Evolutionary conservation across 2,888 invertebrate genomes (phyloP).

Genomic region (Hanleya hanleyi): DNA sequence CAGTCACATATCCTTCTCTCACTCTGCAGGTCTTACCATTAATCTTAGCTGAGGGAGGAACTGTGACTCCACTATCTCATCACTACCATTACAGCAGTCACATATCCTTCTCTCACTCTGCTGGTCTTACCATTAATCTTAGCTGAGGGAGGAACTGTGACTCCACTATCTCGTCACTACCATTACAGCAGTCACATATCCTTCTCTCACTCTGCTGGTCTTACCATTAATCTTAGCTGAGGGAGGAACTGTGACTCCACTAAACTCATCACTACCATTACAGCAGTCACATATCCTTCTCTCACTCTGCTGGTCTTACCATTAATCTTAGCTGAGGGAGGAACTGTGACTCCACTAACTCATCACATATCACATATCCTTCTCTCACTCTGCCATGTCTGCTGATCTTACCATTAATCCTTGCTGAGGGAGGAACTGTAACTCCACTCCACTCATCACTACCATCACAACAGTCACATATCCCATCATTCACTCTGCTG

Average conservation of each 20-base stretch:
- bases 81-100: too few species aligned
- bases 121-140: neutral
- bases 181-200: too few species aligned
- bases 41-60: too few species aligned
- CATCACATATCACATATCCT: slow-evolving; percentile 93
- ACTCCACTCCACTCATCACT: slow-evolving; percentile 83
- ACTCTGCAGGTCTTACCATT: too few species aligned
- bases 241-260: slow-evolving; percentile 58
- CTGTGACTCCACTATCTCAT: too few species aligned
- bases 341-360: slow-evolving; percentile 76
- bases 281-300: slow-evolving; percentile 82
- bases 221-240: neutral
- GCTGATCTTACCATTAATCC: neutral
- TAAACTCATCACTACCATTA: slow-evolving; percentile 91
- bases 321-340: neutral
- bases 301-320: slow-evolving; percentile 74
- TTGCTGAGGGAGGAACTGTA: slow-evolving; percentile 26
- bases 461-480: slow-evolving; percentile 89
- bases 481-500: slow-evolving; percentile 75
- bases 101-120: too few species aligned
- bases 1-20: too few species aligned
- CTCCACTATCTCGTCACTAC: slow-evolving; percentile 84
- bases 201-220: too few species aligned
- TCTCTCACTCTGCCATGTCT: slow-evolving; percentile 78
- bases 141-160: slow-evolving; percentile 27